Percentiles rank a stretch among this genome's conserved stretches.
phyloP scores from a whole-genome alignment of 2,888 invertebrate genomes.

The Crematogaster levior region DNA sequence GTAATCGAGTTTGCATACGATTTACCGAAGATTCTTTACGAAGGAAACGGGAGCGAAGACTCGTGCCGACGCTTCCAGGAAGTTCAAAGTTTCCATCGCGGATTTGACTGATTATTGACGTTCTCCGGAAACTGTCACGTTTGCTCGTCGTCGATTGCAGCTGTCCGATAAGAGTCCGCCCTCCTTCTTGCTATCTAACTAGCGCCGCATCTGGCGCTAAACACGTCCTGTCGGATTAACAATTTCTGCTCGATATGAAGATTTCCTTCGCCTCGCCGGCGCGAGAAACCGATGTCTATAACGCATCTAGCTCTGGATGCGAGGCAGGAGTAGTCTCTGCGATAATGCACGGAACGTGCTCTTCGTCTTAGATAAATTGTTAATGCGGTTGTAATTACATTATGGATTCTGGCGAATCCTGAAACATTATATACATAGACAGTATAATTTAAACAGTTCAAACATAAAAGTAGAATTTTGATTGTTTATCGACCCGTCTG shows the following conservation, averaged over 20 bases:
- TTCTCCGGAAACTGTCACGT: background rate
- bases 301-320: background rate
- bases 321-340: too few relatives aligned
- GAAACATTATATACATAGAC: background rate
- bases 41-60: background rate
- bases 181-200: constrained; percentile 16
- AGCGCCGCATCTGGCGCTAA: constrained; percentile 5
- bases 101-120: constrained; percentile 27
- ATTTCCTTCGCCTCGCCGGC: background rate
- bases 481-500: too few relatives aligned
- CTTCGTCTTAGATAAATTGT: background rate
- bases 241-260: constrained; percentile 11
- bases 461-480: background rate
- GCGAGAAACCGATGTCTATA: background rate
- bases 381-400: background rate
- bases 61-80: constrained; percentile 3
- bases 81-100: background rate
- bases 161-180: constrained; percentile 16
- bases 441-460: background rate
- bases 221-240: constrained; percentile 5
- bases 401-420: too few relatives aligned
- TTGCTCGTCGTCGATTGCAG: background rate
- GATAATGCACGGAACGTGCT: background rate
- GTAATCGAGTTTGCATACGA: constrained; percentile 25
- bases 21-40: background rate